Conservation (phyloP, 2,888 invertebrate genomes). For the Synergus laeviventris region DNA sequence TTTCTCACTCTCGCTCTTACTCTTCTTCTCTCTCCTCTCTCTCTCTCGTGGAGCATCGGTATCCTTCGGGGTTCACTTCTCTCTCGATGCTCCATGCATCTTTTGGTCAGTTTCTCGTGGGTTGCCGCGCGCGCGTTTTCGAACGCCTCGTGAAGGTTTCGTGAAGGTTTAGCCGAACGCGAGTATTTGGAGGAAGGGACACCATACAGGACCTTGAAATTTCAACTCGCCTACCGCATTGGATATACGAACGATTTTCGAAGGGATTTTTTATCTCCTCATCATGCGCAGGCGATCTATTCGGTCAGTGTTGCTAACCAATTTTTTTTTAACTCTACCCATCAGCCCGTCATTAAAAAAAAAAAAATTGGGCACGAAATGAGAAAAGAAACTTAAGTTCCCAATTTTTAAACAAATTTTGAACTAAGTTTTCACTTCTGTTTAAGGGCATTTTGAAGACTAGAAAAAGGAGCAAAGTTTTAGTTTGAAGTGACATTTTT, state of each 20-base stretch:
- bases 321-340: background rate
- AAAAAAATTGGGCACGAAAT: background rate
- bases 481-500: too few relatives aligned
- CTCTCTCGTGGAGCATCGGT: constrained; percentile 50
- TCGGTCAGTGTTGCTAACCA: constrained; percentile 53
- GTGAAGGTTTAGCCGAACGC: constrained; percentile 22
- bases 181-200: constrained; percentile 36
- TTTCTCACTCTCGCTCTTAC: constrained; percentile 45
- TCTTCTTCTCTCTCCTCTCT: constrained; percentile 55
- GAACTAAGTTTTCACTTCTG: too few relatives aligned
- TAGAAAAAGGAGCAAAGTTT: too few relatives aligned
- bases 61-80: constrained; percentile 68
- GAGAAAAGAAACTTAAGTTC: too few relatives aligned
- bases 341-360: background rate
- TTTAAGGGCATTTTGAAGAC: too few relatives aligned
- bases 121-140: constrained; percentile 64
- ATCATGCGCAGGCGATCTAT: constrained; percentile 57
- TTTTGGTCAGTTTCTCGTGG: constrained; percentile 69
- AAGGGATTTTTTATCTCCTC: constrained; percentile 43
- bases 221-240: constrained; percentile 21
- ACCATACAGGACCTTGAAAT: constrained; percentile 39
- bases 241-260: constrained; percentile 33
- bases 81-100: constrained; percentile 62
- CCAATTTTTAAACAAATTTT: too few relatives aligned
- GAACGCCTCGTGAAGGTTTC: constrained; percentile 38